Percentiles rank a stretch among this genome's conserved stretches.
Evolutionary conservation across 2,888 invertebrate species (phyloP).

Genomic region (Saturnia pavonia): DNA sequence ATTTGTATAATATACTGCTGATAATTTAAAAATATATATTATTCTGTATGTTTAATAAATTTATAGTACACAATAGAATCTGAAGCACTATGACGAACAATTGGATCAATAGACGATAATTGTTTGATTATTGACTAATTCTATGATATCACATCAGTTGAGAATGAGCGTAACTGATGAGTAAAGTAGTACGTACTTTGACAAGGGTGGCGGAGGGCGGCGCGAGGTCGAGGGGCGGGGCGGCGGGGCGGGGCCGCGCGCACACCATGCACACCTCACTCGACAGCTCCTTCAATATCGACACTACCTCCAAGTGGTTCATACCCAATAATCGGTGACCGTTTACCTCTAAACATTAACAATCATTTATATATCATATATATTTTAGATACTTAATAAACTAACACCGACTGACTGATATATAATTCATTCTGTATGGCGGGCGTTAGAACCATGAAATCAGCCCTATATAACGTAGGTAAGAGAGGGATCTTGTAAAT

Average conservation of each 20-base stretch:
- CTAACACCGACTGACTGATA: background rate
- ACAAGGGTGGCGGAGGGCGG: conserved; percentile 69
- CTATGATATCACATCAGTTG: too few species aligned
- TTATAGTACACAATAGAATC: too few species aligned
- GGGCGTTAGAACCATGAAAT: too few species aligned
- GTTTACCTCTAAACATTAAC: conserved; percentile 86
- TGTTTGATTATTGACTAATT: too few species aligned
- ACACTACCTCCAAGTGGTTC: conserved; percentile 97
- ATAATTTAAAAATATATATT: too few species aligned
- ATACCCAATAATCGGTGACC: conserved; percentile 93
- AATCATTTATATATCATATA: background rate
- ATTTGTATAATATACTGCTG: background rate
- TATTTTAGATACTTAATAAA: background rate
- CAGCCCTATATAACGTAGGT: too few species aligned
- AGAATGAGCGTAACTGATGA: too few species aligned
- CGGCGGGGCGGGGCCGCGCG: conserved; percentile 84
- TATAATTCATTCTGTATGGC: too few species aligned
- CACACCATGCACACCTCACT: conserved; percentile 95
- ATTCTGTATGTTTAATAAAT: too few species aligned
- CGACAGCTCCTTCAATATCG: conserved; percentile 95
- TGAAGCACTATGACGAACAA: too few species aligned
- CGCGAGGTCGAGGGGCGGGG: conserved; percentile 66
- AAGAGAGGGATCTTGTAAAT: too few species aligned
- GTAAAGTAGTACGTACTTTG: conserved; percentile 49
- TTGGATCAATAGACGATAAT: too few species aligned